These are phyloP conservation scores for Drosophila kuntzei DNA, from an alignment of 2,888 invertebrate species.

Conservation along the genomic window DNA sequence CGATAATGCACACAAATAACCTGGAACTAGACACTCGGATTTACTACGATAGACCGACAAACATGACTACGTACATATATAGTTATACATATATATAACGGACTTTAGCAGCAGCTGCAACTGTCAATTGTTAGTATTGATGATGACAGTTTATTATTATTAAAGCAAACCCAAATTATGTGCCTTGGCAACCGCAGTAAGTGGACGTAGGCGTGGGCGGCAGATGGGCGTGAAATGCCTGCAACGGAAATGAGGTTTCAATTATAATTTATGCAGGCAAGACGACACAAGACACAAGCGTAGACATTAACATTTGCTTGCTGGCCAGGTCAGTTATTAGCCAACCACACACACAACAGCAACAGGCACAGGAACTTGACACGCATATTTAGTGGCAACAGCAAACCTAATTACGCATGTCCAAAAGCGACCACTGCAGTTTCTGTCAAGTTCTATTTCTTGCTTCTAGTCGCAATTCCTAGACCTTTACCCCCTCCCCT, in stretches of 20 bases:
- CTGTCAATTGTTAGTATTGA: conserved; percentile 52
- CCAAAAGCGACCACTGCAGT: conserved; percentile 57
- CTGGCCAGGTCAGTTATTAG: conserved; percentile 55
- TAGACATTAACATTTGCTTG: conserved; percentile 63
- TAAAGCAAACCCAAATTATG: conserved; percentile 69
- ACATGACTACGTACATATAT: neutral
- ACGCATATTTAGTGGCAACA: conserved; percentile 79
- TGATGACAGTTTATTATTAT: conserved; percentile 78
- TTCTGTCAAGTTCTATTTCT: conserved; percentile 18
- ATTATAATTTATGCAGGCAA: conserved; percentile 72
- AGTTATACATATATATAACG: conserved; percentile 3
- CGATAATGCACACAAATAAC: conserved; percentile 17
- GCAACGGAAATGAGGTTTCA: conserved; percentile 80
- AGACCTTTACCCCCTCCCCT: conserved; percentile 4
- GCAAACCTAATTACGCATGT: conserved; percentile 81
- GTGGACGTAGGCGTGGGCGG: conserved; percentile 16
- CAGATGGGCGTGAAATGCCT: conserved; percentile 66
- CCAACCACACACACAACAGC: conserved; percentile 15
- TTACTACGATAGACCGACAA: conserved; percentile 14
- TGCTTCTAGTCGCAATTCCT: neutral
- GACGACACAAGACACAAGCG: conserved; percentile 24
- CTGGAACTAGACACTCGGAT: conserved; percentile 11
- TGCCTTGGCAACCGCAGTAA: conserved; percentile 25
- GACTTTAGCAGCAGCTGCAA: conserved; percentile 11
- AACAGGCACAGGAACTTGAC: conserved; percentile 66